Evolutionary conservation across 2,113 vertebrate genomes (phyloP), one percentile per base, ranked within the genome.

Genomic region (Scortum barcoo): DNA sequence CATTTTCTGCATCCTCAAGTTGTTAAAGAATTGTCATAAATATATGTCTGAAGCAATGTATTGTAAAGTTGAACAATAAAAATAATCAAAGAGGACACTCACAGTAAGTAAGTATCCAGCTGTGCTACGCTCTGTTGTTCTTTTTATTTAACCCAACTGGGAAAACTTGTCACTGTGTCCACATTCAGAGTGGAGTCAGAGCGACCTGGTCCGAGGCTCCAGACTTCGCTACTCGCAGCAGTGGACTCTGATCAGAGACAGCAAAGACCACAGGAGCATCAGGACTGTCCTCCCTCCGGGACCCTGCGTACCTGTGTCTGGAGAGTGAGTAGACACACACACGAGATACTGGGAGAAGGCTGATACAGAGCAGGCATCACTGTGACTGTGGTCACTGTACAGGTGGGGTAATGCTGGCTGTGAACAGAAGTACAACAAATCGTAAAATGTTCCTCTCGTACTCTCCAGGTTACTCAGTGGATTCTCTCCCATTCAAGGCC

Each of bases 151-250:
- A 58, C 1, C 24, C 9, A 16, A 53, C 20, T 28, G 44, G 13
- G 4, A 54, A 38, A 72, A 30, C 26, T 33, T 48, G 46, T 72
- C 17, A 9, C 26, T 65, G 11, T 70, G 17, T 78, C 33, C 20
- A 0, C 33, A 14, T 74, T 12, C 90, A 96, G 95, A 92, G 54
- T 96, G 94, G 95, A 93, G 86, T 87, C 95, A 95, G 86, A 88
- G 33, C 13, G 93, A 95, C 24, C 60, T 88, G 54, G 92, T 92
- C 53, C 88, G 90, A 57, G 91, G 92, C 8, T 79, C 80, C 79
- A 88, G 90, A 30, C 62, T 93, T 14, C 46, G 60, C 14, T 95
- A 81, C 61, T 56, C 66, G 10, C 94, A 95, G 89, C 91, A 88
- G 73, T 95, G 95, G 94, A 94, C 74, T 56, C 78, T 96, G 66